Base-by-base conservation (phyloP, 2,797 vertebrate genomes). In the Vespertilio murinus region DNA sequence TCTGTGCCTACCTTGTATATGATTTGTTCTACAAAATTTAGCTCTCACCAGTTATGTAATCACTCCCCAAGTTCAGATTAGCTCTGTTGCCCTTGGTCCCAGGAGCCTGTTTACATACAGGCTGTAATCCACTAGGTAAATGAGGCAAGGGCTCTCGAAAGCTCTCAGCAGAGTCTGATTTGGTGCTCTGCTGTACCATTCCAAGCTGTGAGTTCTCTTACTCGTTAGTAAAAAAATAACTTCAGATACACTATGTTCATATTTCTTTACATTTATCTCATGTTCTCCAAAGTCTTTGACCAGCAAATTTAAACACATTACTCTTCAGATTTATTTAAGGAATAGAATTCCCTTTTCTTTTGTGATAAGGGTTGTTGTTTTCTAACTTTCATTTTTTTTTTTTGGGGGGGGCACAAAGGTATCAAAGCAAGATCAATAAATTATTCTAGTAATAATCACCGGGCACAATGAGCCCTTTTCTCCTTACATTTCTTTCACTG, bases 21-120 rank as follows among this genome's bases (percentile, higher is more conserved):
- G 91, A 96, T 88, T 92, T 96, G 61, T 96, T 96, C 83, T 93
- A 88, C 38, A 47, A 97, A 96, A 95, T 87, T 94, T 73, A 93
- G 86, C 49, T 90, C 45, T 89, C 77, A 90, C 5, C 38, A 75
- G 20, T 93, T 94, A 16, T 86, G 25, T 90, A 97, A 96, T 95
- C 73, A 95, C 14, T 87, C 83, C 87, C 86, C 94, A 84, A 94
- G 86, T 25, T 92, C 45, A 35, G 65, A 89, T 96, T 93, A 82
- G 45, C 70, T 77, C 30, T 92, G 30, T 45, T 85, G 80, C 42
- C 79, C 33, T 40, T 47, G 35, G 5, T 94, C 80, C 73, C 70
- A 56, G 70, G 64, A 95, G 94, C 3, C 88, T 86, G 84, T 94
- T 93, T 87, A 94, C 59, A 92, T 67, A 88, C 17, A 90, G 79